Conservation (phyloP, 1,140 invertebrate species). For the Dolichoris vasculosae region DNA sequence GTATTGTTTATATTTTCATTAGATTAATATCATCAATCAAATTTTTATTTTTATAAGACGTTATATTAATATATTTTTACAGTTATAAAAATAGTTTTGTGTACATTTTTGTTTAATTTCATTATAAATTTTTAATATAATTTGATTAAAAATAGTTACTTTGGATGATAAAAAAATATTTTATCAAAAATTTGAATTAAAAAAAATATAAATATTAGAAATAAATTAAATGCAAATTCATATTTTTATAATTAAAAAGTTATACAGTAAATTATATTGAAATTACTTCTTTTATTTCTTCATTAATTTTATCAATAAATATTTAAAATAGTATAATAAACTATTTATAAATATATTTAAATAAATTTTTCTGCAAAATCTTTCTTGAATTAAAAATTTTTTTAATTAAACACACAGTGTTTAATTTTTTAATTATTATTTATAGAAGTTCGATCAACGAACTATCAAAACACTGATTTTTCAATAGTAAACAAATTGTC, state of each 20-base stretch:
- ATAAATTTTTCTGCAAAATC: no score
- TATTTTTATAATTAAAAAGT: not conserved
- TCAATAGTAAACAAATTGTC: slow-evolving; percentile 13
- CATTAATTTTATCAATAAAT: slow-evolving; percentile 7
- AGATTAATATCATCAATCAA: no score
- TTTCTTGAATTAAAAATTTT: not conserved
- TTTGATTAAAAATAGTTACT: no score
- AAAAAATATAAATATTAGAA: not conserved
- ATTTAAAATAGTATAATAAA: not conserved
- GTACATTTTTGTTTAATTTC: no score
- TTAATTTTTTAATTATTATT: slow-evolving; percentile 9
- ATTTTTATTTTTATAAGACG: no score
- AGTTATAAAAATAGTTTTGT: no score
- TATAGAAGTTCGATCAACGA: slow-evolving; percentile 39
- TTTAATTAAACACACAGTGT: slow-evolving; percentile 14
- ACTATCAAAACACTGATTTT: slow-evolving; percentile 12
- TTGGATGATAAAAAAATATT: no score
- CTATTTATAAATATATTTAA: not conserved
- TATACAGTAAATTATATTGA: not conserved
- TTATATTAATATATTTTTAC: no score
- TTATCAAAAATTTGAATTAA: not conserved
- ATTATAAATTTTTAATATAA: no score
- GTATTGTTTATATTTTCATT: no score
- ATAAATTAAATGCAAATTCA: slow-evolving; percentile 7
- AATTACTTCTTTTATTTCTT: not conserved